phyloP scores from a whole-genome alignment of 2,888 invertebrate species.

The Xestia ashworthii region DNA sequence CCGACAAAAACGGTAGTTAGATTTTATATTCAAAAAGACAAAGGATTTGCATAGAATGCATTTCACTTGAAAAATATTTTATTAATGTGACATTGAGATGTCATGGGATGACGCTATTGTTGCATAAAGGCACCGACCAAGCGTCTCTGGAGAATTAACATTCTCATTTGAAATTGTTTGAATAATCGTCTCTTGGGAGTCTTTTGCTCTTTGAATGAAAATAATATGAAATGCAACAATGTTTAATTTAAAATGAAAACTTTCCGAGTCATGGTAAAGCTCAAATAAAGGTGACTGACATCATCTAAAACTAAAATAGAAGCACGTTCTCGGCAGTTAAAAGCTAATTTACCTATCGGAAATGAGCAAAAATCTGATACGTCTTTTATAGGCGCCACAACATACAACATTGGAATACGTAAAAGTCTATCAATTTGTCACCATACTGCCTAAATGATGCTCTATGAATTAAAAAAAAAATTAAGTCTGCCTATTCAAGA shows the following conservation, averaged over 20 bases:
- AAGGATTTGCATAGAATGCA: constrained; percentile 54
- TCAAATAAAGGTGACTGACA: neutral
- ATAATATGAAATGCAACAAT: neutral
- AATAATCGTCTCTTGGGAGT: constrained; percentile 18
- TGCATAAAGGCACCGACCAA: constrained; percentile 31
- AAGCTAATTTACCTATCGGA: neutral
- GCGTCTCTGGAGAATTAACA: constrained; percentile 24
- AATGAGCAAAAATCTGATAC: neutral
- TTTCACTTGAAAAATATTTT: constrained; percentile 46
- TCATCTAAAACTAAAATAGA: neutral
- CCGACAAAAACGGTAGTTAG: constrained; percentile 61
- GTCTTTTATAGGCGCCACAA: neutral
- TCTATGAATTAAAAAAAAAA: neutral
- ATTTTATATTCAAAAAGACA: constrained; percentile 46
- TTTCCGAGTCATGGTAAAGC: neutral
- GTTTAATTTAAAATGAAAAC: neutral
- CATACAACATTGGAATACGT: neutral
- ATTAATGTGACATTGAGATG: constrained; percentile 45
- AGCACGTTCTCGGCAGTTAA: neutral
- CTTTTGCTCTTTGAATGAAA: neutral
- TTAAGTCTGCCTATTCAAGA: neutral
- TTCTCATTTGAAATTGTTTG: constrained; percentile 16
- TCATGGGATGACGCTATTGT: constrained; percentile 27
- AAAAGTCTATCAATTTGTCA: neutral
- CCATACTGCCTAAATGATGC: neutral